Conservation (phyloP, 2,888 invertebrate genomes). For the Cheilosia grossa region DNA sequence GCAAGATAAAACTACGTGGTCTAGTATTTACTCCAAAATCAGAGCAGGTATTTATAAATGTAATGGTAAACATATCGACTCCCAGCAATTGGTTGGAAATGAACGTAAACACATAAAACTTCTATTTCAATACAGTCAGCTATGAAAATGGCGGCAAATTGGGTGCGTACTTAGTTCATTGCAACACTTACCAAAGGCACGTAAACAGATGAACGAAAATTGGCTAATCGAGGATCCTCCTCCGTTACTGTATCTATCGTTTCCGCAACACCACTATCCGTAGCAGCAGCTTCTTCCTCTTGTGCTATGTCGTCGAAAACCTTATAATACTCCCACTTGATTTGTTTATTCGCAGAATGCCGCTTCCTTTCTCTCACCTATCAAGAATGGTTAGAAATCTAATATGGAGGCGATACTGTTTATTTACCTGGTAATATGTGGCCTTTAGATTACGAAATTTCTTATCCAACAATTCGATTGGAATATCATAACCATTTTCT, state of each 20-base stretch:
- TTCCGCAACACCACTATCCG: conserved; percentile 7
- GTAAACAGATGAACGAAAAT: conserved; percentile 48
- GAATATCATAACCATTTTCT: conserved; percentile 55
- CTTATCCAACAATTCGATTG: conserved; percentile 53
- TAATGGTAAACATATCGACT: no score
- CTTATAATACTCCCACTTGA: conserved; percentile 66
- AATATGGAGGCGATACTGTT: not conserved
- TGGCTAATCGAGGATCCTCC: conserved; percentile 41
- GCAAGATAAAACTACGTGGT: no score
- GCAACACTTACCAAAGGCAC: conserved; percentile 39
- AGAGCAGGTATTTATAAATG: no score
- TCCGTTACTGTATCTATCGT: conserved; percentile 5
- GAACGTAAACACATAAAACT: no score
- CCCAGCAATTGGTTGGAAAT: no score
- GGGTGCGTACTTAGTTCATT: no score
- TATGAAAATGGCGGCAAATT: no score
- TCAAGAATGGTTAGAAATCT: not conserved
- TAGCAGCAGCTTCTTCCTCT: conserved; percentile 40
- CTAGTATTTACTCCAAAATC: no score
- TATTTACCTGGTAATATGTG: conserved; percentile 49
- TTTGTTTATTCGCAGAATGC: conserved; percentile 51
- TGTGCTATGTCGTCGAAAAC: conserved; percentile 53
- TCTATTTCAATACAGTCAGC: no score
- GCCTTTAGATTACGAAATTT: conserved; percentile 65
- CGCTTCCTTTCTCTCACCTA: conserved; percentile 50